phyloP scores from a whole-genome alignment of 2,888 invertebrate genomes.

The Caenorhabditis sp. region DNA sequence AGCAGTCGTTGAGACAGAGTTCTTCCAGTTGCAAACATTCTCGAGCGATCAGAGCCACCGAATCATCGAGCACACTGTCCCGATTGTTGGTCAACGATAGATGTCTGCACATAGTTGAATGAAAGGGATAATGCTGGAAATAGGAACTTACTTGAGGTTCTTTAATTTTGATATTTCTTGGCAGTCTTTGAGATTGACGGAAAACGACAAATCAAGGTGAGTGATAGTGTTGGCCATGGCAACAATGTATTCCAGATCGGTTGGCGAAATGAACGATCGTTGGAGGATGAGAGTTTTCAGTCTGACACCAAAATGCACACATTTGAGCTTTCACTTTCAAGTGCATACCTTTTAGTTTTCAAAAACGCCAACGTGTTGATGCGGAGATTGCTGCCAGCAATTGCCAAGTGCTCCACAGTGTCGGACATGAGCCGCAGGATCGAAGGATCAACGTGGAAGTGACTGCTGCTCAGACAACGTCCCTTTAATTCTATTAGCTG shows the following conservation, averaged over 20 bases:
- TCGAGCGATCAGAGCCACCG: slow-evolving; percentile 11
- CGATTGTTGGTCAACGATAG: slow-evolving; percentile 38
- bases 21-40: slow-evolving; percentile 29
- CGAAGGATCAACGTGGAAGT: slow-evolving; percentile 46
- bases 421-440: slow-evolving; percentile 37
- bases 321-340: neutral
- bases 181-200: slow-evolving; percentile 39
- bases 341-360: slow-evolving; percentile 33
- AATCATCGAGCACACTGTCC: slow-evolving; percentile 37
- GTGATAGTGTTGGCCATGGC: slow-evolving; percentile 35
- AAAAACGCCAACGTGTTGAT: slow-evolving; percentile 47
- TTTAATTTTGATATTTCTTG: slow-evolving; percentile 23
- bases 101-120: slow-evolving; percentile 16
- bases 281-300: slow-evolving; percentile 40
- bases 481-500: no score
- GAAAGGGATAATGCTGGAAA: neutral
- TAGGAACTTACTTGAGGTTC: slow-evolving; percentile 31
- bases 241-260: slow-evolving; percentile 28
- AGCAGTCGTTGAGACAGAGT: slow-evolving; percentile 30
- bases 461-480: slow-evolving; percentile 25
- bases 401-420: slow-evolving; percentile 42
- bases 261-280: slow-evolving; percentile 47
- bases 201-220: slow-evolving; percentile 51
- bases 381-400: slow-evolving; percentile 43
- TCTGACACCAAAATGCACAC: neutral